phyloP scores from a whole-genome alignment of 2,113 vertebrate species.

The Mirounga angustirostris region DNA sequence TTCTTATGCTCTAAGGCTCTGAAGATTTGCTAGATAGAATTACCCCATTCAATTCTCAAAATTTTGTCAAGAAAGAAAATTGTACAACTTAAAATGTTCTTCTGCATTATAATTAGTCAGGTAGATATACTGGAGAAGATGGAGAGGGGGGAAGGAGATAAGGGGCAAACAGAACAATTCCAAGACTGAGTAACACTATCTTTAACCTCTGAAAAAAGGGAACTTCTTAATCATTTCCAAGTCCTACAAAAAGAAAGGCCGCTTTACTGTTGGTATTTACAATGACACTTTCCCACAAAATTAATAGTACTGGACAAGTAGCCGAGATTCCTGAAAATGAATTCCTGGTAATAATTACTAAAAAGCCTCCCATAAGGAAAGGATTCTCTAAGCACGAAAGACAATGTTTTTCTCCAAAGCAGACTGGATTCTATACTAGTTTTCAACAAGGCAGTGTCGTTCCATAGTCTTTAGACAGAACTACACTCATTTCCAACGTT shows the following conservation, averaged over 20 bases:
- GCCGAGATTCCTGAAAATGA: slow-evolving; percentile 35
- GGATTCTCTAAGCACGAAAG: background rate
- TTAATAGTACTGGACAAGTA: slow-evolving; percentile 18
- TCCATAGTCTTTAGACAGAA: slow-evolving; percentile 6
- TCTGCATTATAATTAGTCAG: slow-evolving; percentile 1
- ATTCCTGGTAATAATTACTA: background rate
- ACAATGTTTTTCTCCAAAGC: slow-evolving; percentile 20
- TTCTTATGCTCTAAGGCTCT: background rate
- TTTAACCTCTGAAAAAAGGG: slow-evolving; percentile 8
- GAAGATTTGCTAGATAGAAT: slow-evolving; percentile 26
- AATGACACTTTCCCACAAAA: slow-evolving; percentile 42
- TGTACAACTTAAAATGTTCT: slow-evolving; percentile 22
- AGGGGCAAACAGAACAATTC: background rate
- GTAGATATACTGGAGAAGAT: background rate
- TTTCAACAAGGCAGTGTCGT: background rate
- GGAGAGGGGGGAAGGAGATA: background rate
- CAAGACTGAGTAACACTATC: background rate
- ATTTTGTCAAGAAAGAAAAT: slow-evolving; percentile 24
- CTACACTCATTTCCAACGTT: background rate
- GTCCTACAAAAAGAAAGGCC: slow-evolving; percentile 34
- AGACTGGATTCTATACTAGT: slow-evolving; percentile 13
- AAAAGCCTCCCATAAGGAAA: slow-evolving; percentile 6
- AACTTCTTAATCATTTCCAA: slow-evolving; percentile 37
- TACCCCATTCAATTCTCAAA: background rate
- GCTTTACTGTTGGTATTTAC: slow-evolving; percentile 1